phyloP scores from a whole-genome alignment of 2,888 invertebrate genomes.

The Blomia tropicalis region DNA sequence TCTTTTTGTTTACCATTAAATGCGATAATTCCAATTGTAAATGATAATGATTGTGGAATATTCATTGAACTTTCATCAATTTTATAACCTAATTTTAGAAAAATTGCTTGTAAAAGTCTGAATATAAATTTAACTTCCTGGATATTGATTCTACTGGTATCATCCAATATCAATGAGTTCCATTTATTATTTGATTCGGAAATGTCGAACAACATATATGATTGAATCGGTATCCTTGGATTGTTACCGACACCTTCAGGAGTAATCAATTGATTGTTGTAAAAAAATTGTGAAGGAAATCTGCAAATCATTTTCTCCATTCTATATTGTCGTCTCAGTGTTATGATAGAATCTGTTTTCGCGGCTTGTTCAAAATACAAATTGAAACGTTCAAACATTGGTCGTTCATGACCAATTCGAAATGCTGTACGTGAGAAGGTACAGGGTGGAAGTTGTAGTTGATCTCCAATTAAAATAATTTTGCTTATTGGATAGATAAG shows the following conservation, averaged over 20 bases:
- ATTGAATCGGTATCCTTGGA: slow-evolving; percentile 39
- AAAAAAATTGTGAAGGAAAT: slow-evolving; percentile 61
- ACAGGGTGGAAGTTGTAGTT: slow-evolving; percentile 64
- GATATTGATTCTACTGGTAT: slow-evolving; percentile 39
- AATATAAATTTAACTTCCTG: slow-evolving; percentile 48
- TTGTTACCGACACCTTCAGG: slow-evolving; percentile 26
- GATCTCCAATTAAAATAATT: slow-evolving; percentile 69
- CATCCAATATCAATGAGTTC: not conserved
- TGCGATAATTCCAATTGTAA: slow-evolving; percentile 50
- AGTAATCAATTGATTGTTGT: slow-evolving; percentile 43
- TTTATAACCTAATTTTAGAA: not conserved
- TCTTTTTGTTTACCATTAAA: slow-evolving; percentile 50
- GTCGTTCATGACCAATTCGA: slow-evolving; percentile 23
- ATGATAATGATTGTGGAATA: slow-evolving; percentile 26
- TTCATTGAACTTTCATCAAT: not conserved
- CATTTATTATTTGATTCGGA: slow-evolving; percentile 32
- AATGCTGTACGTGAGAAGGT: slow-evolving; percentile 50
- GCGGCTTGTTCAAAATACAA: slow-evolving; percentile 39
- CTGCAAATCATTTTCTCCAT: slow-evolving; percentile 65
- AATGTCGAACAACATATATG: slow-evolving; percentile 48
- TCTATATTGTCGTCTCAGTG: slow-evolving; percentile 51
- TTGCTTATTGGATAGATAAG: slow-evolving; percentile 51
- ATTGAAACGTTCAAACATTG: slow-evolving; percentile 35
- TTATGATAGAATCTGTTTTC: slow-evolving; percentile 32
- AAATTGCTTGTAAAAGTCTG: slow-evolving; percentile 37